Evolutionary conservation across 2,888 invertebrate species (phyloP).

Genomic region (Glaucopsyche alexis): DNA sequence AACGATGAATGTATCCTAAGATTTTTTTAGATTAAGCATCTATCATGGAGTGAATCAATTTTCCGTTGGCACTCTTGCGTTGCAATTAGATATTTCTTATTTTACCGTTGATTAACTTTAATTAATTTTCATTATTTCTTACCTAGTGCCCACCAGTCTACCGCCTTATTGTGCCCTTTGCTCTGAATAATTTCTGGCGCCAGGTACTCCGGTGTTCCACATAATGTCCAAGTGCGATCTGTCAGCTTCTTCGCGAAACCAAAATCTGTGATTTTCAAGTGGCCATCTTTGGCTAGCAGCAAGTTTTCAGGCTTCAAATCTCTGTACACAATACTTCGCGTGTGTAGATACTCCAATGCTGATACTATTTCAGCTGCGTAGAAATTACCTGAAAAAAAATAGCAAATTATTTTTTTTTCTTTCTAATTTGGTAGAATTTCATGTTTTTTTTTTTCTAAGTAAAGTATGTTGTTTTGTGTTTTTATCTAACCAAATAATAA

Average conservation of each 20-base stretch:
- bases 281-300: slow-evolving; percentile 94
- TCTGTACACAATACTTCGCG: slow-evolving; percentile 90
- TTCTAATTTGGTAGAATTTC: no score
- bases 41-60: no score
- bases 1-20: no score
- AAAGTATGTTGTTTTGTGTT: no score
- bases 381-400: slow-evolving; percentile 85
- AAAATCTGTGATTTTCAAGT: slow-evolving; percentile 98
- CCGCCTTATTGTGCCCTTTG: slow-evolving; percentile 98
- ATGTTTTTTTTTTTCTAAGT: no score
- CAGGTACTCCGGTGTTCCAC: slow-evolving; percentile 98
- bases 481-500: no score
- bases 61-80: no score
- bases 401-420: slow-evolving; percentile 36
- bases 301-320: slow-evolving; percentile 97
- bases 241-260: slow-evolving; percentile 97
- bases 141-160: slow-evolving; percentile 99
- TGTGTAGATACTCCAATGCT: slow-evolving; percentile 96
- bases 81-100: no score
- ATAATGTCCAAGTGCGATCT: slow-evolving; percentile 97
- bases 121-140: slow-evolving; percentile 44
- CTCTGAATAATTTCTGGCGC: slow-evolving; percentile 98
- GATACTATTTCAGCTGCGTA: slow-evolving; percentile 97
- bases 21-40: no score
- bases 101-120: no score